phyloP scores from a whole-genome alignment of 2,888 invertebrate genomes.

The Sicus ferrugineus region DNA sequence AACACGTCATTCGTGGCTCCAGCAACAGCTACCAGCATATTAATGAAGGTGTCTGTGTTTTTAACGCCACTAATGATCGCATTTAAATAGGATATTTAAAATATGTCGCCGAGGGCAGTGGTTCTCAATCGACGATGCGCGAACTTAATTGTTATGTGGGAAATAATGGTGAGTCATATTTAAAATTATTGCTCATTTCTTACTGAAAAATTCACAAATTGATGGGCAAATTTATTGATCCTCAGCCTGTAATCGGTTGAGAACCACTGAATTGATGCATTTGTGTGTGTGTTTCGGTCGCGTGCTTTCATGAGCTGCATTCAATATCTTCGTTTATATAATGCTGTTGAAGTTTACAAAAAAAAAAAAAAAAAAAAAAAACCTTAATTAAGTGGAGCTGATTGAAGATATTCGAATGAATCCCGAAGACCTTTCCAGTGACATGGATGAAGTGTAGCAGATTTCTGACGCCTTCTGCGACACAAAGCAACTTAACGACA shows the following conservation, averaged over 20 bases:
- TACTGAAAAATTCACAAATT: background rate
- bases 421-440: background rate
- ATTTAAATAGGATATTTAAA: slow-evolving; percentile 3
- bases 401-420: slow-evolving; percentile 21
- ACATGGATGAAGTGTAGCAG: too few species aligned
- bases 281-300: too few species aligned
- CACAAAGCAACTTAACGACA: background rate
- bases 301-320: too few species aligned
- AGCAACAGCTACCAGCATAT: background rate
- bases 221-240: too few species aligned
- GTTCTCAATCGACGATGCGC: background rate
- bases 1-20: slow-evolving; percentile 27
- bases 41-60: background rate
- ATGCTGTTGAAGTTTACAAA: too few species aligned
- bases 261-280: too few species aligned
- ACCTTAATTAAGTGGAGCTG: slow-evolving; percentile 15
- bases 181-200: slow-evolving; percentile 7
- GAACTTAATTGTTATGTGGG: slow-evolving; percentile 8
- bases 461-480: too few species aligned
- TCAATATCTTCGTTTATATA: too few species aligned
- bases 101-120: background rate
- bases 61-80: slow-evolving; percentile 7
- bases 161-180: too few species aligned
- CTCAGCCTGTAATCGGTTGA: too few species aligned
- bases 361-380: too few species aligned